phyloP scores from a whole-genome alignment of 2,113 vertebrate species.

The Anarhynchus alexandrinus region DNA sequence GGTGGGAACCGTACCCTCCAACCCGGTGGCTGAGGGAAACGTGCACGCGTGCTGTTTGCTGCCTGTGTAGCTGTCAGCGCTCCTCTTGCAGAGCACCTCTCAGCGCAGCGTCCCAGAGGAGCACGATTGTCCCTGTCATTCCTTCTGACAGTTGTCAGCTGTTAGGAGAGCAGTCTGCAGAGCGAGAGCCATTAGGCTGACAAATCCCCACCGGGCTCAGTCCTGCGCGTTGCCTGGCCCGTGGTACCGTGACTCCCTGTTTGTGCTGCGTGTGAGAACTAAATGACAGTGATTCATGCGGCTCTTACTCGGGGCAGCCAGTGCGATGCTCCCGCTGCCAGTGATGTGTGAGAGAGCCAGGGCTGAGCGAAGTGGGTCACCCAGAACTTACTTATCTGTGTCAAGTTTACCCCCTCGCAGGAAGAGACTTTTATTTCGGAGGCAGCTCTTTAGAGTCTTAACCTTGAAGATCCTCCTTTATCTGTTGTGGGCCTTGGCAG shows the following conservation, averaged over 20 bases:
- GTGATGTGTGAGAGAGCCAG: background rate
- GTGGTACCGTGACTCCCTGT: background rate
- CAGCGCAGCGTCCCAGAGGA: background rate
- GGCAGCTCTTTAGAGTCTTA: background rate
- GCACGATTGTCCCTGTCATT: background rate
- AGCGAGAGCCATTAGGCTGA: background rate
- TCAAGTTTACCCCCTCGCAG: background rate
- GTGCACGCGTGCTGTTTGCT: background rate
- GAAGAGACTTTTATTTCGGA: background rate
- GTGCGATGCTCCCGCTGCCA: background rate
- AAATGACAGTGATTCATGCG: background rate
- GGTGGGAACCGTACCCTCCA: background rate
- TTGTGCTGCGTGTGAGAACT: background rate
- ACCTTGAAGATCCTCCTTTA: background rate
- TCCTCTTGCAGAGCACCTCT: background rate
- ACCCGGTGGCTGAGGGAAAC: background rate
- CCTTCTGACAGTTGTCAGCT: background rate
- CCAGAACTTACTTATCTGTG: background rate
- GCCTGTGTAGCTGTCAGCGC: accelerated
- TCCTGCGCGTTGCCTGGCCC: background rate
- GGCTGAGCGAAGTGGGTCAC: background rate
- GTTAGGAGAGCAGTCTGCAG: background rate
- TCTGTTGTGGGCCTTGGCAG: background rate
- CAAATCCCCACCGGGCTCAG: background rate
- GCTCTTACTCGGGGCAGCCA: background rate